Evolutionary conservation across 2,888 invertebrate genomes (phyloP).

Genomic region (Dolomedes plantarius): DNA sequence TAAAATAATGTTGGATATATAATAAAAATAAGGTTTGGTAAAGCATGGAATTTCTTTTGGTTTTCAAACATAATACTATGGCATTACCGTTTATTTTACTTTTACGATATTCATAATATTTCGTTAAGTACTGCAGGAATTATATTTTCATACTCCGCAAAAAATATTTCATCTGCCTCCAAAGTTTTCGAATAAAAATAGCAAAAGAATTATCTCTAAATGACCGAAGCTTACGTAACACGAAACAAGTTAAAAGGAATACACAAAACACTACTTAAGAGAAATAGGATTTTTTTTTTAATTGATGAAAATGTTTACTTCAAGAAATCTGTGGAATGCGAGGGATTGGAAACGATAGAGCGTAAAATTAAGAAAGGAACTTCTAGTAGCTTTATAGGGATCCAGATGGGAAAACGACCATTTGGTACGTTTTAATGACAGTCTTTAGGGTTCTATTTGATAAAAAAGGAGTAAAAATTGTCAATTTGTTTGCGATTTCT

Average conservation of each 20-base stretch:
- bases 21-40: too few relatives aligned
- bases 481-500: background rate
- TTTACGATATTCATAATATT: too few relatives aligned
- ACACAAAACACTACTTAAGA: background rate
- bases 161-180: too few relatives aligned
- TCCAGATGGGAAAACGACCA: background rate
- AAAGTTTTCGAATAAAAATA: too few relatives aligned
- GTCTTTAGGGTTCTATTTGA: background rate
- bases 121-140: too few relatives aligned
- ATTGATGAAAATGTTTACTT: background rate
- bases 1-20: too few relatives aligned
- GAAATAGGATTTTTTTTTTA: background rate
- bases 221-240: background rate
- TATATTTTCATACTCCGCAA: too few relatives aligned
- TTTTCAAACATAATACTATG: too few relatives aligned
- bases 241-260: background rate
- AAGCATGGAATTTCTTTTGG: too few relatives aligned
- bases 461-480: background rate
- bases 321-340: background rate
- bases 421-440: background rate
- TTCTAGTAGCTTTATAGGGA: conserved; percentile 3
- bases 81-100: too few relatives aligned
- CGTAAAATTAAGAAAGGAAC: background rate
- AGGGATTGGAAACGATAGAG: background rate
- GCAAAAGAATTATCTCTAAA: too few relatives aligned